Base-by-base conservation (phyloP, 2,888 invertebrate species). In the Thumatha senex region DNA sequence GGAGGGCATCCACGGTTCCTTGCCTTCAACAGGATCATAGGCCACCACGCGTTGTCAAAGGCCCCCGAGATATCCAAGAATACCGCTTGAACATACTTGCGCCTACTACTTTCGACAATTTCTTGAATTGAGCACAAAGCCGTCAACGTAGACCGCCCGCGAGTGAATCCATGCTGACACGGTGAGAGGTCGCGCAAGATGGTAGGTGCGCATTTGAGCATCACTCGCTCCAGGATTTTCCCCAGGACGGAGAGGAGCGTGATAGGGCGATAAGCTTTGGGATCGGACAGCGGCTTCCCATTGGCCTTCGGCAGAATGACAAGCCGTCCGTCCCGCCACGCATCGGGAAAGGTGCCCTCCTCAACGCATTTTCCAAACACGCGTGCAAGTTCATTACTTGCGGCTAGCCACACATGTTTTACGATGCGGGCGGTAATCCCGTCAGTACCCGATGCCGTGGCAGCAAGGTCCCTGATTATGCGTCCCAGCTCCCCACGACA, bases 41-140 rank as follows among this genome's bases (percentile, higher is more conserved):
- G 73, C 76, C 77, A 75, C 72, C 73, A 74, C 2, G 76, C 69
- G 46, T 72, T 74, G 34, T 78, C 63, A 12, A n/a, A 75, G 2
- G 74, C 74, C 0, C 73, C 73, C 0, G 69, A 60, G 7, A 75
- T 76, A 57, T 78, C 75, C 18, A 39, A n/a, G n/a, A 39, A 39
- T 2, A 39, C 11, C 1, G 18, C 18, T 7, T 39, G 39, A 1
- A 0, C 76, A 48, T 0, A 74, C 40, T 0, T 29, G 8, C 2
- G 7, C 2, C 9, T 31, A 31, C 31, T 31, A 2, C 9, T 31
- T 2, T 31, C 31, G 9, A 31, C 31, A 7, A 8, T 2, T 2
- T 8, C 31, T 2, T 8, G 8, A 8, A 36, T 9, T 7, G 7
- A 7, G 36, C 14, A 7, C 36, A 36, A 7, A 0, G 78, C 74